These are phyloP conservation scores for Sericinus montela DNA, from an alignment of 2,888 invertebrate species.

Conservation along the genomic window DNA sequence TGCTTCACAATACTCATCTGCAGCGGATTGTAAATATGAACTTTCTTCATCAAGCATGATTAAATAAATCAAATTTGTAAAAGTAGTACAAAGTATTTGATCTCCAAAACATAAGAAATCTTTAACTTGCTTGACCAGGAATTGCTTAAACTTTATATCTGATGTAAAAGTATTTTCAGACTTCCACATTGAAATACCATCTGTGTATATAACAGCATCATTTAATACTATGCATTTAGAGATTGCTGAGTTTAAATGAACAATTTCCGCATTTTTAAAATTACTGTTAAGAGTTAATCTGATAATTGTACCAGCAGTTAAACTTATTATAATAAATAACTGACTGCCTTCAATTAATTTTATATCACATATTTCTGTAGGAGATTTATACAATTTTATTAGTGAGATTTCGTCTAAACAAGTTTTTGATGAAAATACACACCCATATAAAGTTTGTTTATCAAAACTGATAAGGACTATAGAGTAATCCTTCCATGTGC, in stretches of 20 bases:
- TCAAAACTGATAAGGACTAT: slow-evolving; percentile 42
- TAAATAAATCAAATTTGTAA: slow-evolving; percentile 45
- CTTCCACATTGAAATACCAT: slow-evolving; percentile 58
- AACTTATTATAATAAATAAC: slow-evolving; percentile 39
- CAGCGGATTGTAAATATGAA: slow-evolving; percentile 33
- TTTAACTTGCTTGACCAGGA: slow-evolving; percentile 47
- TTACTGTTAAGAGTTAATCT: slow-evolving; percentile 34
- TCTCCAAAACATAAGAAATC: slow-evolving; percentile 47
- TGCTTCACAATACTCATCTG: slow-evolving; percentile 40
- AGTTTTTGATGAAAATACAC: slow-evolving; percentile 31
- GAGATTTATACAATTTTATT: slow-evolving; percentile 46
- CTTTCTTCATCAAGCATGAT: slow-evolving; percentile 39
- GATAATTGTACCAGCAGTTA: slow-evolving; percentile 53
- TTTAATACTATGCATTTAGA: slow-evolving; percentile 38
- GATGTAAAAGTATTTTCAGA: slow-evolving; percentile 37
- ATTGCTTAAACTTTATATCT: slow-evolving; percentile 39
- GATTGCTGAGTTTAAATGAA: slow-evolving; percentile 55
- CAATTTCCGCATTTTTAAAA: slow-evolving; percentile 27
- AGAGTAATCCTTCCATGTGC: slow-evolving; percentile 25
- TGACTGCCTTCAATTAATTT: slow-evolving; percentile 31
- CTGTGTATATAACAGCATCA: slow-evolving; percentile 49
- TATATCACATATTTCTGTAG: slow-evolving; percentile 49
- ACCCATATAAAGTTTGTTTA: slow-evolving; percentile 38
- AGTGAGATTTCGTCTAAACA: slow-evolving; percentile 30
- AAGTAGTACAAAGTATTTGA: slow-evolving; percentile 56